Percentiles rank a stretch among this genome's conserved stretches.
phyloP scores from a whole-genome alignment of 2,888 invertebrate genomes.

The Xanthia icteritia region DNA sequence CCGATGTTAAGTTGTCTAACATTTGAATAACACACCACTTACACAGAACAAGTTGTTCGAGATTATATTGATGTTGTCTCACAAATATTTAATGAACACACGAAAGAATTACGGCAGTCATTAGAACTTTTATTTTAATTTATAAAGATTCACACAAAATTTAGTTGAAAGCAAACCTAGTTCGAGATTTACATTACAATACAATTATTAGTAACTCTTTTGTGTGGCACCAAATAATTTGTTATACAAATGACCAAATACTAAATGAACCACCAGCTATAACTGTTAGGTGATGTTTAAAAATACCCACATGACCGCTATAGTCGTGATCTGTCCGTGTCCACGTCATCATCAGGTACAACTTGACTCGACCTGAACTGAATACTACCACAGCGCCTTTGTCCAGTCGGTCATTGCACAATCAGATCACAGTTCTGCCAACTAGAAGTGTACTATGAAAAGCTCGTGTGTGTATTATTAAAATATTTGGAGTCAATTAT shows the following conservation, averaged over 20 bases:
- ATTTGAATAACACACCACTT: conserved; percentile 55
- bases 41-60: conserved; percentile 46
- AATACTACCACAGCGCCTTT: conserved; percentile 52
- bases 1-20: conserved; percentile 43
- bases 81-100: conserved; percentile 41
- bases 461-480: background rate
- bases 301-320: conserved; percentile 86
- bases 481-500: background rate
- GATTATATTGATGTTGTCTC: conserved; percentile 50
- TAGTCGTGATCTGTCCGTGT: conserved; percentile 56
- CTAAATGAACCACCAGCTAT: conserved; percentile 69
- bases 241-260: conserved; percentile 38
- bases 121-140: conserved; percentile 3
- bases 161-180: background rate
- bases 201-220: conserved; percentile 43
- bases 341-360: conserved; percentile 60
- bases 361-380: conserved; percentile 61
- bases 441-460: conserved; percentile 40
- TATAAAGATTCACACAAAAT: conserved; percentile 1
- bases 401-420: conserved; percentile 61
- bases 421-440: conserved; percentile 46
- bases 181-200: background rate
- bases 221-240: conserved; percentile 39
- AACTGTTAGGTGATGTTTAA: conserved; percentile 75
- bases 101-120: conserved; percentile 37